Percentiles rank a stretch among this genome's conserved stretches.
Conservation (phyloP, 1,140 invertebrate species). For the Cherax quadricarinatus region DNA sequence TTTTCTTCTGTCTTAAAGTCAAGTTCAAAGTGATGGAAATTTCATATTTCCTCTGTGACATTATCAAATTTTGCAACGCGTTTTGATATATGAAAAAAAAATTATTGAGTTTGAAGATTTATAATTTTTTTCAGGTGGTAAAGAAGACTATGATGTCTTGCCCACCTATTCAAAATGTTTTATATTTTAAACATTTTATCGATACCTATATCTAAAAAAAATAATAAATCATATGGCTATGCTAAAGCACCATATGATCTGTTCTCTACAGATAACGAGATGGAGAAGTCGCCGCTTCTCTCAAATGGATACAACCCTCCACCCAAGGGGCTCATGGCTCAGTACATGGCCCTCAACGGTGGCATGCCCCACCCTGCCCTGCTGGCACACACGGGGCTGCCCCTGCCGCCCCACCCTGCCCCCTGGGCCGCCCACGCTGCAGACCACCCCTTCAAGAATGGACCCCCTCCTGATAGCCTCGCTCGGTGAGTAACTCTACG, state of each 20-base stretch:
- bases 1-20: background rate
- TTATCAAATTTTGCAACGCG: background rate
- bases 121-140: too few species aligned
- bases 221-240: too few species aligned
- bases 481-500: conserved; percentile 51
- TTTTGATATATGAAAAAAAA: too few species aligned
- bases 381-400: conserved; percentile 69
- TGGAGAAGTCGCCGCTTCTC: conserved; percentile 93
- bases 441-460: conserved; percentile 69
- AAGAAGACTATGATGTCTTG: too few species aligned
- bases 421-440: conserved; percentile 68
- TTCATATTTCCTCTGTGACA: background rate
- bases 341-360: conserved; percentile 73
- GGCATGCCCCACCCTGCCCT: conserved; percentile 73
- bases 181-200: too few species aligned
- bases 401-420: conserved; percentile 70
- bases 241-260: background rate
- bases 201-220: too few species aligned
- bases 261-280: conserved; percentile 82
- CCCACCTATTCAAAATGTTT: too few species aligned
- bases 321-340: conserved; percentile 72
- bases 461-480: conserved; percentile 54
- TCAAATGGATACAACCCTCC: conserved; percentile 95
- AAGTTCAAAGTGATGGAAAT: background rate
- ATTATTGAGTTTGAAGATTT: too few species aligned